A percentile compares a stretch with the other conserved stretches of the same genome.
Conservation (phyloP, 2,113 vertebrate species). For the Pedetes capensis region DNA sequence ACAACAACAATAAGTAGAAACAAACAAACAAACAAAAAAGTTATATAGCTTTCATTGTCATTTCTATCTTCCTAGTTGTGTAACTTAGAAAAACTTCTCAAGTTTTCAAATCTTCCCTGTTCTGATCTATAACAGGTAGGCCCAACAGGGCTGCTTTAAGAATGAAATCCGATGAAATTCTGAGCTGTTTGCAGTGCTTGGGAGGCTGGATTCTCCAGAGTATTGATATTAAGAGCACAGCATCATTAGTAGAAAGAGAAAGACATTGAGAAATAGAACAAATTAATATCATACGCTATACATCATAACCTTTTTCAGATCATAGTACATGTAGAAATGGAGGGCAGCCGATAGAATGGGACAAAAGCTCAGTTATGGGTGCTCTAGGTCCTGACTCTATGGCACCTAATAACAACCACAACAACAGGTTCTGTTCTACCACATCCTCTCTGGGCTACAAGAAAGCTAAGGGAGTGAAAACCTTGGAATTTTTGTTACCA, state of each 20-base stretch:
- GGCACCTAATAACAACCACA: too few relatives aligned
- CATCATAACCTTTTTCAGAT: not conserved
- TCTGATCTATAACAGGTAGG: not conserved
- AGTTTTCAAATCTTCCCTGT: not conserved
- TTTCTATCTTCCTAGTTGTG: not conserved
- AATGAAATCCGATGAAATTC: not conserved
- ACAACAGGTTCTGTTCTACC: not conserved
- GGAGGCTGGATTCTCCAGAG: not conserved
- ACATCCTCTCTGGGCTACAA: rapidly evolving
- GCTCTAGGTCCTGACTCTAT: too few relatives aligned
- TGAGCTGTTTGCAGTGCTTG: not conserved
- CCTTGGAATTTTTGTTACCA: too few relatives aligned
- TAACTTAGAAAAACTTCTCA: not conserved
- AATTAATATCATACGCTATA: not conserved
- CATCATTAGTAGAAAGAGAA: not conserved
- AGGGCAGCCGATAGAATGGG: rapidly evolving
- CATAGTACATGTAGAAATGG: not conserved
- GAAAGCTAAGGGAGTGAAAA: not conserved
- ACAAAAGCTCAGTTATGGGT: rapidly evolving
- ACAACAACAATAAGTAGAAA: too few relatives aligned
- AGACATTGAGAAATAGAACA: not conserved
- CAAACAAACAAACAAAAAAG: not conserved
- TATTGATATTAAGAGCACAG: rapidly evolving
- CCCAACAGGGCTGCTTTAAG: not conserved
- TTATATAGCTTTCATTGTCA: not conserved